Evolutionary conservation across 2,113 vertebrate species (phyloP), one percentile per base, ranked within the genome.

Genomic region (Psilopogon haemacephalus): DNA sequence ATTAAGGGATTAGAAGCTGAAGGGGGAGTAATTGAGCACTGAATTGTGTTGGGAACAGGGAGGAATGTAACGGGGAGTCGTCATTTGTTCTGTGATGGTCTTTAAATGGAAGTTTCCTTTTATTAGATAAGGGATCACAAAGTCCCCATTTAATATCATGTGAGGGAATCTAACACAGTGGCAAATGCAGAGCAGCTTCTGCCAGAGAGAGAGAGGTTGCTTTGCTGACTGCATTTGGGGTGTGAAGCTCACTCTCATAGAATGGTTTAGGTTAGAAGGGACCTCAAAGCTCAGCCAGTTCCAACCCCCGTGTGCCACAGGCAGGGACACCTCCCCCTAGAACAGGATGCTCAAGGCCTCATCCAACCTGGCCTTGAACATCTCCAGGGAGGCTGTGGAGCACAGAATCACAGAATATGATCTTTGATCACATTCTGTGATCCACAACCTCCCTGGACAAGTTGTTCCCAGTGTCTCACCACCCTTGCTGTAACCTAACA

Each of bases 41-140:
- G 35, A 91, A 83, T 89, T 84, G 60, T 89, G 24, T 86, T 82
- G 83, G 76, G 85, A 94, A 67, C 64, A n/a, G 38, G 83, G 83
- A 88, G 81, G 95, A 94, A 88, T 89, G 37, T 94, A 91, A 81
- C 6, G 16, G 38, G 60, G 42, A 93, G 35, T 28, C 69, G 30
- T 40, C 74, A 60, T 67, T 92, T 91, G 37, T 87, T 94, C 71
- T 79, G 84, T 64, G 42, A 89, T 77, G 20, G 69, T 54, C 84
- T 92, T 92, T 93, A 87, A 93, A 91, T 92, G 33, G 52, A 89
- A 83, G 40, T 68, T 77, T 74, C 1, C 4, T 71, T 94, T 77
- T 96, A 96, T 96, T 96, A 96, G 94, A 86, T 95, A 74, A 94
- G 96, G 93, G 96, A 96, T 94, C 87, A 84, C 78, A 85, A 96